Evolutionary conservation across 2,113 vertebrate genomes (phyloP).

Genomic region (Leiothrix lutea): DNA sequence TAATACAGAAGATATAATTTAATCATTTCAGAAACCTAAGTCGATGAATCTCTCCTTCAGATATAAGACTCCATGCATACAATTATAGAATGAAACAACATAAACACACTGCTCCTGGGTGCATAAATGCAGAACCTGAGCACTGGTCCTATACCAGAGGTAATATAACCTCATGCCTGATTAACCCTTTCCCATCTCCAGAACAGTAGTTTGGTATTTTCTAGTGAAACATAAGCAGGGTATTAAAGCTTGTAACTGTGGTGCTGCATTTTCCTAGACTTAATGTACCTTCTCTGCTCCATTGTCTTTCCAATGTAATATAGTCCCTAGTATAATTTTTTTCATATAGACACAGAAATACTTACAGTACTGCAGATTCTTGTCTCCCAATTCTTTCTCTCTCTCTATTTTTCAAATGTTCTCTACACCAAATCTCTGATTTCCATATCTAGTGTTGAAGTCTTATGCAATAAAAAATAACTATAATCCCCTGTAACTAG

Average conservation of each 20-base stretch:
- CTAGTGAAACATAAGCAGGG: neutral
- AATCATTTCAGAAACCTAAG: neutral
- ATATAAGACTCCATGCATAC: neutral
- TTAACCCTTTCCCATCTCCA: neutral
- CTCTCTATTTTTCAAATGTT: neutral
- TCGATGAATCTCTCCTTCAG: neutral
- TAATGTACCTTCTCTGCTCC: neutral
- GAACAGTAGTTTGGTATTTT: neutral
- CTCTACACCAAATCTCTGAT: neutral
- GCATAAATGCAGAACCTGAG: neutral
- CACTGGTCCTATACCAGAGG: neutral
- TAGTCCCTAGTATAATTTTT: neutral
- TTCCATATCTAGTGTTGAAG: neutral
- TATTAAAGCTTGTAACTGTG: neutral
- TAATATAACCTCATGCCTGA: neutral
- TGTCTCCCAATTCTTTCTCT: neutral
- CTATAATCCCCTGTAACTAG: neutral
- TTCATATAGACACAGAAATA: neutral
- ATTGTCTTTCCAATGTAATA: neutral
- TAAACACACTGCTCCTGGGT: neutral
- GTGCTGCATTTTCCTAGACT: neutral
- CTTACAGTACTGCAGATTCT: neutral
- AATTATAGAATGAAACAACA: neutral
- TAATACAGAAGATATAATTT: neutral
- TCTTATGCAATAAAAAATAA: neutral